Evolutionary conservation across 1,140 invertebrate species (phyloP).

Genomic region (Tyrophagus putrescentiae): DNA sequence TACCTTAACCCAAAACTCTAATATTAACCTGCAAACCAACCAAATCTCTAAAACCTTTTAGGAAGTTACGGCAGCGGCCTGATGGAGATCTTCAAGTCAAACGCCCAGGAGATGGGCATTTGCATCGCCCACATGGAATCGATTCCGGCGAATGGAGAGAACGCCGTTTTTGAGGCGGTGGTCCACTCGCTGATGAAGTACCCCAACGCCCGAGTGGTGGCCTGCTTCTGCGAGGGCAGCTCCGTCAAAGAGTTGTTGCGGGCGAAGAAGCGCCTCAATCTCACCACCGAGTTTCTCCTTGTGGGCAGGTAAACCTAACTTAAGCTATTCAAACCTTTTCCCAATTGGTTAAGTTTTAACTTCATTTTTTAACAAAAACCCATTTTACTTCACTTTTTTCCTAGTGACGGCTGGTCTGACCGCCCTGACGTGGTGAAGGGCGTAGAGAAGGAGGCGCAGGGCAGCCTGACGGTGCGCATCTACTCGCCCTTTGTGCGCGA

Average conservation of each 20-base stretch:
- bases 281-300: conserved; percentile 47
- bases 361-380: neutral
- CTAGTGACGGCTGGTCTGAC: conserved; percentile 58
- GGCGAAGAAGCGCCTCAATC: conserved; percentile 45
- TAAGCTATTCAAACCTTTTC: neutral
- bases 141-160: conserved; percentile 46
- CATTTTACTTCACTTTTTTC: conserved; percentile 25
- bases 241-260: conserved; percentile 51
- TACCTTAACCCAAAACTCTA: neutral
- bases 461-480: conserved; percentile 55
- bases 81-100: conserved; percentile 55
- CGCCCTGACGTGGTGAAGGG: conserved; percentile 54
- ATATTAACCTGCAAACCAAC: neutral
- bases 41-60: conserved; percentile 33
- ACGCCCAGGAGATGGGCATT: conserved; percentile 48
- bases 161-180: conserved; percentile 37
- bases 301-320: conserved; percentile 56
- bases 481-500: conserved; percentile 49
- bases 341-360: neutral
- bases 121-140: conserved; percentile 56
- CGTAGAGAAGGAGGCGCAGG: conserved; percentile 50
- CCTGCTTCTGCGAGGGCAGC: conserved; percentile 66
- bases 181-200: conserved; percentile 44
- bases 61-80: conserved; percentile 66
- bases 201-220: conserved; percentile 42